Evolutionary conservation across 2,888 invertebrate species (phyloP), one percentile per base, ranked within the genome.

Genomic region (Drosophila putrida): DNA sequence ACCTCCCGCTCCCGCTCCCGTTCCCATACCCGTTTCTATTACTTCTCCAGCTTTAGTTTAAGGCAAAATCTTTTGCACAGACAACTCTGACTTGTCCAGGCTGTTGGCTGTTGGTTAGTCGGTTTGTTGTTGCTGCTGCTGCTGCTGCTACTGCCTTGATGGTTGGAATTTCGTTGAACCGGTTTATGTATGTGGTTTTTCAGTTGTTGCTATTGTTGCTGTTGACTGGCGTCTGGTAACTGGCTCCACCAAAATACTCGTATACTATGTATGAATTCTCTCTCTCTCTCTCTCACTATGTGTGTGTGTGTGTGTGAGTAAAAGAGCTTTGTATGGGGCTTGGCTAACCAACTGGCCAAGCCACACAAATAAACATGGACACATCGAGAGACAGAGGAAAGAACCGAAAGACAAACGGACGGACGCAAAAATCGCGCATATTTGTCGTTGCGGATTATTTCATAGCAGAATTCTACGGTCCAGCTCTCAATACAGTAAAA

Each of bases 391-490:
- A 25, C 25, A 15, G 35, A 43, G 36, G 36, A 49, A 43, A 20
- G 36, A 36, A 25, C 31, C 9, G 27, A 25, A 20, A 13, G 36
- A 44, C 46, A 38, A 41, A 28, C 35, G 31, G 15, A 36, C 15
- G 59, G 44, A 36, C 28, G 15, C 33, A 68, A 78, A 78, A 87
- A 83, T 83, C 83, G 88, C 89, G 82, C 84, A 83, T 83, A 87
- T 83, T 83, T 83, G 83, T 83, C 83, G 89, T 89, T 82, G 78
- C 64, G 88, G 89, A 83, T 83, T 89, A 89, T 83, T 83, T 83
- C 89, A 83, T 83, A 83, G 87, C 67, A 75, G 64, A 83, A 83
- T 87, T 83, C 83, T 80, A 70, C 66, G 55, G 67, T 75, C 36
- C 41, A 57, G 25, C 72, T 60, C 47, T 60, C 41, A 10, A 63